Conservation (phyloP, 2,797 vertebrate species). For the Etheostoma perlongum region DNA sequence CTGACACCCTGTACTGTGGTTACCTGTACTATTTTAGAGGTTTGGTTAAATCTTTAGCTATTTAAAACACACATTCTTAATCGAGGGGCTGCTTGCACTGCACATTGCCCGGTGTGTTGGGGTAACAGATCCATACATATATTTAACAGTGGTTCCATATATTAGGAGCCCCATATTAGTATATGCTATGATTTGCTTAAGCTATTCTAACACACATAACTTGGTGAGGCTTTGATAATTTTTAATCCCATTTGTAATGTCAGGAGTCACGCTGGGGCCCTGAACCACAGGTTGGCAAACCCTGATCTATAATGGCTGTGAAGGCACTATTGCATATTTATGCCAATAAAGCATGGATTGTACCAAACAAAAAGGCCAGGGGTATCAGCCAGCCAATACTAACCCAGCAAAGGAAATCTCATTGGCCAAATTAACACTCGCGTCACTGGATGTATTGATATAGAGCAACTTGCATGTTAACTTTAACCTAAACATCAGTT, state of each 20-base stretch:
- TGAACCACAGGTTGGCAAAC: conserved; percentile 39
- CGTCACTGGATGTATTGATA: not conserved
- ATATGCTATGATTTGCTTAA: conserved; percentile 3
- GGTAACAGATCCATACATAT: conserved; percentile 2
- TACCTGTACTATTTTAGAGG: conserved; percentile 1
- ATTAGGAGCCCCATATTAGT: not conserved
- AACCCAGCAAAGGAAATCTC: conserved; percentile 12
- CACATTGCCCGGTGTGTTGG: conserved; percentile 13
- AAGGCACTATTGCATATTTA: conserved; percentile 70
- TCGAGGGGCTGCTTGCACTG: conserved; percentile 29
- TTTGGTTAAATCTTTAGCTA: conserved; percentile 22
- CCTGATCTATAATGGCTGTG: conserved; percentile 44
- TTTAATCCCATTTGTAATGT: conserved; percentile 21
- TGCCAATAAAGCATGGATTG: conserved; percentile 26
- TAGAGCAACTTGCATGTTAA: not conserved
- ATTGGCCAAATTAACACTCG: conserved; percentile 19
- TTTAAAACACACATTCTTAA: conserved; percentile 14
- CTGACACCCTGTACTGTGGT: conserved; percentile 39
- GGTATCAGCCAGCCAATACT: conserved; percentile 61
- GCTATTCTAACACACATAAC: conserved; percentile 1
- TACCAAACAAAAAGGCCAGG: conserved; percentile 25
- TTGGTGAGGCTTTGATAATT: conserved; percentile 19
- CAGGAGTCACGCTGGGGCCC: conserved; percentile 31
- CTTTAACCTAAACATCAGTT: conserved; percentile 27
- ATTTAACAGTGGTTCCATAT: conserved; percentile 5